Evolutionary conservation across 2,113 vertebrate species (phyloP).

Genomic region (Microcebus ravelobensis): DNA sequence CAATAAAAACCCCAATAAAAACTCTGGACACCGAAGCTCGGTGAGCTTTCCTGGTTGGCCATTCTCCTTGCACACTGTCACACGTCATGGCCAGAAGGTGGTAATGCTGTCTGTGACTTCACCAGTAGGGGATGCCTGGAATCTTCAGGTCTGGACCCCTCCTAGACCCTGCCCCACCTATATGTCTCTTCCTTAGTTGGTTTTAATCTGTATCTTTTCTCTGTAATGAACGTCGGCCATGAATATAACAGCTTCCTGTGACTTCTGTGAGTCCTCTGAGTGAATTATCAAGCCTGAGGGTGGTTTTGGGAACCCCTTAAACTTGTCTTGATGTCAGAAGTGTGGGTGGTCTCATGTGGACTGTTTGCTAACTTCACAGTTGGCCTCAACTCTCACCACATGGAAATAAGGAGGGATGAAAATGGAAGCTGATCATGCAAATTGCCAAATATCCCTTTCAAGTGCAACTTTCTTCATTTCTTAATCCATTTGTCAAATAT

Average conservation of each 20-base stretch:
- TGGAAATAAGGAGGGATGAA: background rate
- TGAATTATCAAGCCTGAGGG: background rate
- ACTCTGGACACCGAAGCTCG: background rate
- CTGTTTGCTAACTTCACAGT: background rate
- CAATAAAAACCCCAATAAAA: background rate
- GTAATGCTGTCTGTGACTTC: rapidly evolving
- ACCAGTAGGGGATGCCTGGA: background rate
- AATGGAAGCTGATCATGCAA: background rate
- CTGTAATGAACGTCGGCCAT: background rate
- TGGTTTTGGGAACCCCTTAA: background rate
- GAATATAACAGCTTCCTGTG: background rate
- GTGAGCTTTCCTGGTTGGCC: background rate
- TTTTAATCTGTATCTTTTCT: background rate
- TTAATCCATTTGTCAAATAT: background rate
- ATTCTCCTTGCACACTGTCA: background rate
- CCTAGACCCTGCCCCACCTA: background rate
- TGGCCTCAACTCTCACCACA: background rate
- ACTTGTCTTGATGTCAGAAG: background rate
- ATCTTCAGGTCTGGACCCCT: background rate
- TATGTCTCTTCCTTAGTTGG: background rate
- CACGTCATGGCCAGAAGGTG: background rate
- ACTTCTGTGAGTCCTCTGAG: background rate
- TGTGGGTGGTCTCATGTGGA: background rate
- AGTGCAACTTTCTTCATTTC: background rate
- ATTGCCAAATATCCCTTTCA: background rate